Percentiles rank a stretch among this genome's conserved stretches.
Evolutionary conservation across 2,888 invertebrate species (phyloP).

Genomic region (Volucella inanis): DNA sequence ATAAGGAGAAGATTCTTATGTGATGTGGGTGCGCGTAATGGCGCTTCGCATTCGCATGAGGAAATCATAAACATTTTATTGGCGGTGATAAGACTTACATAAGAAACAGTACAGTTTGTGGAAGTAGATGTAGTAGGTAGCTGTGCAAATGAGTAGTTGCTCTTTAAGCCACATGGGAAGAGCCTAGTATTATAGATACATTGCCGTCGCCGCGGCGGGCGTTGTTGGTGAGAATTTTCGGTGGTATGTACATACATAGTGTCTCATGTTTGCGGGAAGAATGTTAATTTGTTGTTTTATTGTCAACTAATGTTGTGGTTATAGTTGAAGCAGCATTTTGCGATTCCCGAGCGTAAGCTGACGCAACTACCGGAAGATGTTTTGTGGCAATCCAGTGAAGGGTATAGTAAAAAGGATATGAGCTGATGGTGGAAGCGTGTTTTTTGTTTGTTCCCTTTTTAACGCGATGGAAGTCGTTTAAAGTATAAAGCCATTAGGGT

Average conservation of each 20-base stretch:
- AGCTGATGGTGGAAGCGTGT: slow-evolving; percentile 35
- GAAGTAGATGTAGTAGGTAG: slow-evolving; percentile 8
- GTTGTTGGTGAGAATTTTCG: slow-evolving; percentile 31
- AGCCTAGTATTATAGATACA: too few species aligned
- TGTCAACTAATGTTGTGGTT: slow-evolving; percentile 70
- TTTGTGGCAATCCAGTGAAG: slow-evolving; percentile 21
- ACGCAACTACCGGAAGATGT: slow-evolving; percentile 29
- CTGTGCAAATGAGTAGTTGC: slow-evolving; percentile 16
- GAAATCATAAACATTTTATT: slow-evolving; percentile 75
- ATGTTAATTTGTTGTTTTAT: slow-evolving; percentile 74
- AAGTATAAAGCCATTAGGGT: slow-evolving; percentile 49
- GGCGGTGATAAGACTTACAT: slow-evolving; percentile 66
- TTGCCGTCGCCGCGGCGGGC: not conserved
- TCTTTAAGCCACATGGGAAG: slow-evolving; percentile 30
- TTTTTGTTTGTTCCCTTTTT: slow-evolving; percentile 9
- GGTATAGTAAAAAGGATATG: slow-evolving; percentile 37
- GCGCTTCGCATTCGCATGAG: slow-evolving; percentile 66
- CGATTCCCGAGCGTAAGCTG: slow-evolving; percentile 21
- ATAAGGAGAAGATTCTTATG: slow-evolving; percentile 10
- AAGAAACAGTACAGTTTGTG: slow-evolving; percentile 14
- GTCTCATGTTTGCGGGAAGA: slow-evolving; percentile 62
- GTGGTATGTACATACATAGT: slow-evolving; percentile 6
- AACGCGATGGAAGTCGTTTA: slow-evolving; percentile 21
- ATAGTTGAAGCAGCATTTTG: slow-evolving; percentile 57
- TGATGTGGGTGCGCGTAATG: slow-evolving; percentile 69